Base-by-base conservation (phyloP, 1,140 invertebrate species). In the honey bee (Apis mellifera) region DNA sequence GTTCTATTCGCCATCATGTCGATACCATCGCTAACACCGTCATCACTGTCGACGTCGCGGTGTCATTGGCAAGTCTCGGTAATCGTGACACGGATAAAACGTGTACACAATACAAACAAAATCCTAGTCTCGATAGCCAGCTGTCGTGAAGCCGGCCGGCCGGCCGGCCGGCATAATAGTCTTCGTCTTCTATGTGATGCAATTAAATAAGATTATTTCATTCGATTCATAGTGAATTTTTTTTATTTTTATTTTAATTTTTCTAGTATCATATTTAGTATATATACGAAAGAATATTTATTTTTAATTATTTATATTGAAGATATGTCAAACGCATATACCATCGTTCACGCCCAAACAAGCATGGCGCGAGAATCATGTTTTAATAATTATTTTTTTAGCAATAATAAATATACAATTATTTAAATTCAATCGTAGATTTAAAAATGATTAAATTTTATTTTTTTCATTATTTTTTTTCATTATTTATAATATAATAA, bases 291-390 rank as follows among this genome's bases (percentile, higher is more conserved):
- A 42, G 4, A 42, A 42, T 42, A 42, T 42, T 42, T 42, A 42
- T 42, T 42, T 42, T 42, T 4, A 42, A 42, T 42, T 42, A 42
- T 42, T 42, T 42, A 42, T 42, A 42, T 42, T 42, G 7, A 11
- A 19, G 11, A 11, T 52, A 54, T 23, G 23, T 75, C 62, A 52
- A 75, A 80, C 54, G 42, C 26, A 15, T 59, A 15, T 50, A 62
- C 65, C 82, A 64, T 59, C 85, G 87, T 89, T 89, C 85, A 89
- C 88, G 85, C 85, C 85, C 88, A 87, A 83, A 87, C 83, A 87
- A 87, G 88, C 84, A 90, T 87, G 89, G 86, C 89, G 88, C 84
- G 84, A 68, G 81, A 57, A 57, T 19, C 32, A 54, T 19, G 12
- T 32, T 50, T 12, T 23, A 26, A 13, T 23, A 65, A 32, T 26